Percentiles rank a stretch among this genome's conserved stretches.
Evolutionary conservation across 23 tunicate genomes (phyloP).

Genomic region (Styela clava): DNA sequence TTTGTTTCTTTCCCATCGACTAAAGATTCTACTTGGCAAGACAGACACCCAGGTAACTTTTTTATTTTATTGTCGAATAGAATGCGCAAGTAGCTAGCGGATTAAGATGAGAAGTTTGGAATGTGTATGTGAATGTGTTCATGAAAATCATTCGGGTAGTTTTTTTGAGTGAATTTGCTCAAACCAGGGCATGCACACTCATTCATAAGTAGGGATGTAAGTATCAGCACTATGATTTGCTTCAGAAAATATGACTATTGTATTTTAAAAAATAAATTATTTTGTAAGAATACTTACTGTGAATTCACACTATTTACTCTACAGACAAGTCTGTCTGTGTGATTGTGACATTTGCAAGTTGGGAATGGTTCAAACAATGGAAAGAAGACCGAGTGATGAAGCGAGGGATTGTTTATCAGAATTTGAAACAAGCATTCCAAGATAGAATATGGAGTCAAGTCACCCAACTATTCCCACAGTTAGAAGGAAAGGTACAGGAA

Average conservation of each 20-base stretch:
- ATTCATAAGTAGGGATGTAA: no score
- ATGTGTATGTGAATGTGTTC: no score
- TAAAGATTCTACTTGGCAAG: conserved; percentile 70
- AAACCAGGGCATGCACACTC: no score
- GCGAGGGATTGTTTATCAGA: conserved; percentile 30
- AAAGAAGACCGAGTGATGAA: conserved; percentile 34
- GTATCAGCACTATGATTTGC: no score
- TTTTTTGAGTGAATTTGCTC: no score
- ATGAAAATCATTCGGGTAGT: no score
- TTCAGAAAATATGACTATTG: no score
- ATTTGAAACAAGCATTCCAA: conserved; percentile 26
- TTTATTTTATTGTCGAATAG: no score
- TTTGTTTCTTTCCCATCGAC: conserved; percentile 85
- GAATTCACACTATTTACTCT: background rate
- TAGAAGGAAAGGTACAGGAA: conserved; percentile 31
- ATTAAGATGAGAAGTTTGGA: no score
- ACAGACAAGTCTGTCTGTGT: conserved; percentile 33
- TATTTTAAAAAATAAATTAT: no score
- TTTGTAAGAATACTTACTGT: no score
- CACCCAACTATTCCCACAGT: conserved; percentile 12
- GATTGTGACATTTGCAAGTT: conserved; percentile 32
- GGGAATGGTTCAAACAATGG: conserved; percentile 45
- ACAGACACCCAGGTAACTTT: conserved; percentile 56
- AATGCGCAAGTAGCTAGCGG: no score
- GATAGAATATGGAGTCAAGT: conserved; percentile 35